Evolutionary conservation across 35 echinoderm and acorn worm species (phyloP).

Genomic region (Holothuria glaberrima): DNA sequence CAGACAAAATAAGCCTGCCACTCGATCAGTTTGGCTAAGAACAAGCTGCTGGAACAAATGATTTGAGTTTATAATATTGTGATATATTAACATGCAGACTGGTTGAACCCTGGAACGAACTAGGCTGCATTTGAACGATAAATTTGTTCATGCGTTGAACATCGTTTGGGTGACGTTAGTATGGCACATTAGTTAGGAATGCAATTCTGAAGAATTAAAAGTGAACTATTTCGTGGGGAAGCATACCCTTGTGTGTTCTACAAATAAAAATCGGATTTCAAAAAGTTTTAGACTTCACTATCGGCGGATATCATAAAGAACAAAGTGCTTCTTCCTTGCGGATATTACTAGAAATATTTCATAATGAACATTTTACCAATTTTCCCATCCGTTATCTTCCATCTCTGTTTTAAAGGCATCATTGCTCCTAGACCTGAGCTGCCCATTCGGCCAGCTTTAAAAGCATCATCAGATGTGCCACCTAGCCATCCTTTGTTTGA

Average conservation of each 20-base stretch:
- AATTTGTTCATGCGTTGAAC: too few species aligned
- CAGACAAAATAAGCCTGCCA: background rate
- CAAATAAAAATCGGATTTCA: background rate
- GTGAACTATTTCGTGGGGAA: too few species aligned
- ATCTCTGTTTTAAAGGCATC: background rate
- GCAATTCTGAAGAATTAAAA: too few species aligned
- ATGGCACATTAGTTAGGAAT: too few species aligned
- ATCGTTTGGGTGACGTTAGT: too few species aligned
- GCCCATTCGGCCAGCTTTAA: constrained; percentile 61
- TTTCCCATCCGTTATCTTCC: background rate
- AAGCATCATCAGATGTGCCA: constrained; percentile 53
- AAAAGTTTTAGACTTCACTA: background rate
- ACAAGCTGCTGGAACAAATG: background rate
- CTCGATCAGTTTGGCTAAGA: background rate
- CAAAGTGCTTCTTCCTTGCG: background rate
- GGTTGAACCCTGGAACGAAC: too few species aligned
- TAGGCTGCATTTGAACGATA: too few species aligned
- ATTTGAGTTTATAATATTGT: background rate
- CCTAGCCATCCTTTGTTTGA: constrained; percentile 63
- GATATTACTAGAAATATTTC: background rate
- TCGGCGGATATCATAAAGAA: background rate
- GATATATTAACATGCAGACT: background rate
- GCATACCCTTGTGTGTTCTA: background rate
- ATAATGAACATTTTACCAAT: constrained; percentile 4
- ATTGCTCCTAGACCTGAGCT: background rate